These are phyloP conservation scores for Nothura maculosa DNA, from an alignment of 2,797 vertebrate genomes.

Conservation along the genomic window DNA sequence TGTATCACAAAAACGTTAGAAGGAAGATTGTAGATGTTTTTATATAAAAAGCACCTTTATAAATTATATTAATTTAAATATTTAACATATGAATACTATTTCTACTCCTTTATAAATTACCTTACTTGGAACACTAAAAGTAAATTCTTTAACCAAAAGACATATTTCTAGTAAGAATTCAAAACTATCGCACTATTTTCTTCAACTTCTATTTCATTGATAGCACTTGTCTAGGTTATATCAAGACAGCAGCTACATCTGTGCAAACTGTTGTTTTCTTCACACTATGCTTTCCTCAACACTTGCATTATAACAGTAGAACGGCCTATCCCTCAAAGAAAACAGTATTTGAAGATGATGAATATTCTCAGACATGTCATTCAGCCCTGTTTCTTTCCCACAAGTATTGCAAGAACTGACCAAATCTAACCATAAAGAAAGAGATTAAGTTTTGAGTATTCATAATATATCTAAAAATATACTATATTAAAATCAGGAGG, in stretches of 20 bases:
- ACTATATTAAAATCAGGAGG: background rate
- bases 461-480: no score
- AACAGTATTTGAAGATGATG: background rate
- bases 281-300: background rate
- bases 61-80: background rate
- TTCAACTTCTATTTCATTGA: rapidly evolving
- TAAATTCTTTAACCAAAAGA: background rate
- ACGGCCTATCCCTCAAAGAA: background rate
- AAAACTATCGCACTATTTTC: background rate
- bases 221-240: background rate
- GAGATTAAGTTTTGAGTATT: background rate
- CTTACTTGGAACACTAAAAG: background rate
- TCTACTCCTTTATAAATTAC: background rate
- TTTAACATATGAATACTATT: background rate
- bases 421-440: background rate
- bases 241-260: background rate
- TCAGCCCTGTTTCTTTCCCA: background rate
- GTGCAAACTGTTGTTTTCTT: background rate
- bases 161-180: background rate
- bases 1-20: background rate
- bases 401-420: background rate
- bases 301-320: background rate
- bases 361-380: background rate
- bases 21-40: background rate
- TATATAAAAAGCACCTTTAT: background rate